phyloP scores from a whole-genome alignment of 2,888 invertebrate genomes.

The Ennomos fuscantarius region DNA sequence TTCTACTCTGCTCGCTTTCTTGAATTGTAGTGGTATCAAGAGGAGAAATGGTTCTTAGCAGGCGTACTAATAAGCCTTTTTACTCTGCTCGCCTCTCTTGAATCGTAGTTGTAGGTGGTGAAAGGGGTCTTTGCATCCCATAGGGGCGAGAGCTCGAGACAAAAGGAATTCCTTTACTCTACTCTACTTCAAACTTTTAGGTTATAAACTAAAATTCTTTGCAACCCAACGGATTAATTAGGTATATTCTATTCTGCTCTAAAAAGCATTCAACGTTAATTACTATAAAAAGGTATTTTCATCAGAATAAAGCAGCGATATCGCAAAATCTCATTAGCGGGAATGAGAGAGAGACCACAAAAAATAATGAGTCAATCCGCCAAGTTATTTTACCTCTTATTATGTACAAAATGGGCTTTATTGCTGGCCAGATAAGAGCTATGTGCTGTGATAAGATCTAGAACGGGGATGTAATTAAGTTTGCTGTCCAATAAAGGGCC shows the following conservation, averaged over 20 bases:
- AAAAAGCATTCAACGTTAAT: slow-evolving; percentile 51
- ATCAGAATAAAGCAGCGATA: slow-evolving; percentile 52
- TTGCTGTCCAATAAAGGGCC: slow-evolving; percentile 42
- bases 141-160: too few species aligned
- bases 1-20: too few species aligned
- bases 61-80: too few species aligned
- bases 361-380: slow-evolving; percentile 66
- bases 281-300: slow-evolving; percentile 55
- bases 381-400: slow-evolving; percentile 18
- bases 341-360: slow-evolving; percentile 63
- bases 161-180: neutral
- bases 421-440: slow-evolving; percentile 1
- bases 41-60: too few species aligned
- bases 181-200: neutral
- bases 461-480: slow-evolving; percentile 27
- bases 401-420: slow-evolving; percentile 29
- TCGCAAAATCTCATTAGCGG: slow-evolving; percentile 68
- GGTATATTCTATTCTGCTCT: slow-evolving; percentile 9
- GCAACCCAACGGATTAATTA: slow-evolving; percentile 26
- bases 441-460: slow-evolving; percentile 15
- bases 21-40: too few species aligned
- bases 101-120: too few species aligned
- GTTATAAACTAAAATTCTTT: neutral
- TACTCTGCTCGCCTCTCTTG: too few species aligned
- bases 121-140: too few species aligned